Conservation (phyloP, 2,888 invertebrate genomes). For the Pandemis corylana region DNA sequence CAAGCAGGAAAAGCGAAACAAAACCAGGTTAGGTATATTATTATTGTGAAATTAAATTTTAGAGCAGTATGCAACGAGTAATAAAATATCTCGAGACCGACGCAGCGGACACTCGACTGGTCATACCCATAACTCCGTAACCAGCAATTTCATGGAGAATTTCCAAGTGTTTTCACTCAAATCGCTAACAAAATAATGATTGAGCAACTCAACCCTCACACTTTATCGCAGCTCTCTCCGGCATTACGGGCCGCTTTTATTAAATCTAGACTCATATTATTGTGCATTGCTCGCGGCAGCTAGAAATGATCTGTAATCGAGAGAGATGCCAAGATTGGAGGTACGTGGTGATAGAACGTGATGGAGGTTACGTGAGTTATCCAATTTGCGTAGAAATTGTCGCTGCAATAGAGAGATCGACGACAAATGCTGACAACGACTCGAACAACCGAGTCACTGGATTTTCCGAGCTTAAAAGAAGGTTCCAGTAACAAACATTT, state of each 20-base stretch:
- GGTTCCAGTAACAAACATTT: background rate
- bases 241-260: constrained; percentile 63
- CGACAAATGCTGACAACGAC: background rate
- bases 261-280: constrained; percentile 74
- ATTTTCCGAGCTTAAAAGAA: background rate
- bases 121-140: constrained; percentile 59
- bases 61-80: constrained; percentile 30
- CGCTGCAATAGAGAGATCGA: constrained; percentile 29
- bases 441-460: no score
- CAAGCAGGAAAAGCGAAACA: constrained; percentile 20
- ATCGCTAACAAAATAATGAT: constrained; percentile 76
- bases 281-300: constrained; percentile 66
- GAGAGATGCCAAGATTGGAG: constrained; percentile 57
- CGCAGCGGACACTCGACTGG: constrained; percentile 38
- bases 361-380: constrained; percentile 55
- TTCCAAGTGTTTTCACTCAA: constrained; percentile 77
- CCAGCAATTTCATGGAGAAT: constrained; percentile 71
- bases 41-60: constrained; percentile 18
- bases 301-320: constrained; percentile 62
- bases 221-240: constrained; percentile 74
- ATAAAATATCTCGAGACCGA: constrained; percentile 28
- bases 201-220: constrained; percentile 67
- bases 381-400: constrained; percentile 53
- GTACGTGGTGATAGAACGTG: constrained; percentile 54
- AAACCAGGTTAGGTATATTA: background rate